Conservation (phyloP, 2,113 vertebrate species). For the Cyprinus carpio region DNA sequence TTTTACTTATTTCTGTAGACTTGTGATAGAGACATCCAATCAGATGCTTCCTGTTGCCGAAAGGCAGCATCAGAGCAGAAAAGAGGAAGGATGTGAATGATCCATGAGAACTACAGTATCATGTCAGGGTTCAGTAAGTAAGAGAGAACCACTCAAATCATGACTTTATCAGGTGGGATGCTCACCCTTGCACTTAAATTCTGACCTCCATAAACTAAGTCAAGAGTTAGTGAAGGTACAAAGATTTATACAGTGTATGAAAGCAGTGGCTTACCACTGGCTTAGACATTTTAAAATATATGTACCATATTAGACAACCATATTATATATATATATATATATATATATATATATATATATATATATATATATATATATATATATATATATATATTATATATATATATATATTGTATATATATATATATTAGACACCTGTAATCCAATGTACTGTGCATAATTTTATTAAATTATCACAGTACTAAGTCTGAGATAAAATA, state of each 20-base stretch:
- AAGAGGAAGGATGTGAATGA: constrained; percentile 28
- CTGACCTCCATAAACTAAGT: background rate
- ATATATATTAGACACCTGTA: background rate
- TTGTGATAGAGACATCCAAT: background rate
- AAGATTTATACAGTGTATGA: background rate
- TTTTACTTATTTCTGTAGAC: background rate
- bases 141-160: background rate
- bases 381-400: background rate
- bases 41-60: background rate
- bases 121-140: background rate
- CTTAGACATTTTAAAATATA: background rate
- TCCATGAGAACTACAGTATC: background rate
- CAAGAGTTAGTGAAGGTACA: background rate
- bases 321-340: background rate
- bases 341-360: too few species aligned
- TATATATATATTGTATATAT: too few species aligned
- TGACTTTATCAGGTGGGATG: background rate
- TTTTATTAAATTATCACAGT: background rate
- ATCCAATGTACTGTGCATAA: background rate
- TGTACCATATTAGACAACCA: background rate
- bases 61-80: background rate
- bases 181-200: background rate
- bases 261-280: background rate
- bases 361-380: too few species aligned
- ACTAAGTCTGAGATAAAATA: background rate